Evolutionary conservation across 2,888 invertebrate species (phyloP).

Genomic region (Cenopis cana): DNA sequence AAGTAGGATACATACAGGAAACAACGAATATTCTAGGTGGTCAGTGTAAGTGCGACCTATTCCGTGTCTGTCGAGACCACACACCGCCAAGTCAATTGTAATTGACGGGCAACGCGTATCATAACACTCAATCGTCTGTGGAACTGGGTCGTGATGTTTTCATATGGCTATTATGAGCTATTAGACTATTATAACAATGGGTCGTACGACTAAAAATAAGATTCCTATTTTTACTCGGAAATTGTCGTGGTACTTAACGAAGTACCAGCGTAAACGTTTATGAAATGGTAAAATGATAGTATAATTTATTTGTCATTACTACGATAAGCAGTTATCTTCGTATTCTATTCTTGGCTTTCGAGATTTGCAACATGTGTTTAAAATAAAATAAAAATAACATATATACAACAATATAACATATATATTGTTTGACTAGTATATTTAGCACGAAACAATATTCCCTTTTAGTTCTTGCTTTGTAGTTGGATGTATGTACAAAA

Average conservation of each 20-base stretch:
- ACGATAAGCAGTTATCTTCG: not conserved
- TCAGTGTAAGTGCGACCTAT: slow-evolving; percentile 15
- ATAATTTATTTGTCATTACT: not conserved
- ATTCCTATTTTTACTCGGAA: not conserved
- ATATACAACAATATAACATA: too few relatives aligned
- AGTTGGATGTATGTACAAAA: too few relatives aligned
- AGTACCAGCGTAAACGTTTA: not conserved
- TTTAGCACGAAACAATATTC: not conserved
- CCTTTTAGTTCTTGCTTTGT: too few relatives aligned
- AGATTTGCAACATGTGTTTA: not conserved
- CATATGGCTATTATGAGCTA: slow-evolving; percentile 32
- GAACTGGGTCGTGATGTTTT: slow-evolving; percentile 38
- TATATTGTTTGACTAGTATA: too few relatives aligned
- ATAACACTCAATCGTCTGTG: slow-evolving; percentile 41
- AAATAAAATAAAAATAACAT: not conserved
- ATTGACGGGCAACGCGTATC: slow-evolving; percentile 54
- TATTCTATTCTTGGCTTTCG: not conserved
- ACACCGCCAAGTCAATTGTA: slow-evolving; percentile 68
- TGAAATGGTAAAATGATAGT: not conserved
- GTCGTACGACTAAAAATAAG: slow-evolving; percentile 4
- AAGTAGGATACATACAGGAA: slow-evolving; percentile 3
- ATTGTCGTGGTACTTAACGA: not conserved
- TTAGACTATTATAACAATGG: slow-evolving; percentile 22
- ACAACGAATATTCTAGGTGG: not conserved
- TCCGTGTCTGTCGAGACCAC: slow-evolving; percentile 60